Evolutionary conservation across 2,113 vertebrate species (phyloP).

Genomic region (Colius striatus): DNA sequence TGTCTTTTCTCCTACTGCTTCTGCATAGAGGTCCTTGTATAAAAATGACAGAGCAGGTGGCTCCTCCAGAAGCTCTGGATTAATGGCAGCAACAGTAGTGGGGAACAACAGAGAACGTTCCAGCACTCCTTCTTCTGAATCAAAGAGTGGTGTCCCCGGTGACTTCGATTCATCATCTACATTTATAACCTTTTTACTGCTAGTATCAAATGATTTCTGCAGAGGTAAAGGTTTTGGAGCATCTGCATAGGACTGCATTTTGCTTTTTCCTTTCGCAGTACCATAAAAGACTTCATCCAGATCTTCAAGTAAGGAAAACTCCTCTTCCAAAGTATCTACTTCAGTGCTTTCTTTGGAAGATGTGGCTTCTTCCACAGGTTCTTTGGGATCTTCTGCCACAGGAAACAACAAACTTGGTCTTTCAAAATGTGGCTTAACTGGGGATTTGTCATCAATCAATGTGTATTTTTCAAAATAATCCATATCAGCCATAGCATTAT

Average conservation of each 20-base stretch:
- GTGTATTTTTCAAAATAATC: constrained; percentile 96
- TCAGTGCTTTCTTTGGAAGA: constrained; percentile 68
- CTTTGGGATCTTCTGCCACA: constrained; percentile 44
- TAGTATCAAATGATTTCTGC: constrained; percentile 29
- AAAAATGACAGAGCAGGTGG: constrained; percentile 90
- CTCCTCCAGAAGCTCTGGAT: constrained; percentile 88
- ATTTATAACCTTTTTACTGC: constrained; percentile 23
- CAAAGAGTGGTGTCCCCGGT: constrained; percentile 84
- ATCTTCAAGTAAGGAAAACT: constrained; percentile 81
- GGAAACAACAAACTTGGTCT: constrained; percentile 44
- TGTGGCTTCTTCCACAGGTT: constrained; percentile 27
- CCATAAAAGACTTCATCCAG: constrained; percentile 91
- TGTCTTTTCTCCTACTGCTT: constrained; percentile 80
- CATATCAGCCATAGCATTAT: constrained; percentile 68
- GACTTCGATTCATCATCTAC: constrained; percentile 60
- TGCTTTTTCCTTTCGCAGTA: constrained; percentile 48
- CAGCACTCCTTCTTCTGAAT: constrained; percentile 79
- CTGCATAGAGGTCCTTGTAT: constrained; percentile 91
- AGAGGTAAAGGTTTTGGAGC: constrained; percentile 7
- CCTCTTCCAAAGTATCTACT: constrained; percentile 77
- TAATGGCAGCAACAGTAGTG: constrained; percentile 84
- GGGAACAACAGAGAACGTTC: constrained; percentile 84
- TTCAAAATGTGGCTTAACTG: constrained; percentile 62
- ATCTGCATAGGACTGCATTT: constrained; percentile 29
- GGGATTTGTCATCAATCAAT: constrained; percentile 85